Conservation (phyloP, 2,797 vertebrate genomes). For the Pseudochromis fuscus region DNA sequence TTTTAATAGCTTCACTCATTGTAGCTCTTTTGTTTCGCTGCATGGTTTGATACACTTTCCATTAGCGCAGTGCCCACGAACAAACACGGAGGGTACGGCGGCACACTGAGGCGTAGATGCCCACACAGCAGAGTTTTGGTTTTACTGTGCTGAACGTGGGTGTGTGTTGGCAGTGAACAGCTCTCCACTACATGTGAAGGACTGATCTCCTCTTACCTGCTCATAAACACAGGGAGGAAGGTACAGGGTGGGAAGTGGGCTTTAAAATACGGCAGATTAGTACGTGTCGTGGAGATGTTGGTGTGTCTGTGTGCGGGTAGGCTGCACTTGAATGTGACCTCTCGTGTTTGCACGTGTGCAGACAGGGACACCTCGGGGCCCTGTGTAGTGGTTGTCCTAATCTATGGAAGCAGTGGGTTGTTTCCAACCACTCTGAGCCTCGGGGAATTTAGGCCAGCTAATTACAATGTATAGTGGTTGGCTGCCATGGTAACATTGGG, state of each 20-base stretch:
- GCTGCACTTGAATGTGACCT: constrained; percentile 46
- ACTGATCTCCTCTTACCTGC: constrained; percentile 41
- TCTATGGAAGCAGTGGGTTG: constrained; percentile 64
- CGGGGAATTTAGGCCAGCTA: constrained; percentile 71
- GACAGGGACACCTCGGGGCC: constrained; percentile 12
- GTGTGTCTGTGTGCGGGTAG: constrained; percentile 23
- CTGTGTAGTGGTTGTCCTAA: constrained; percentile 39
- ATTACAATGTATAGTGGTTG: constrained; percentile 80
- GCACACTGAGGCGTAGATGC: constrained; percentile 39
- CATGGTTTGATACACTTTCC: constrained; percentile 57
- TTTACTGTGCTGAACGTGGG: constrained; percentile 24
- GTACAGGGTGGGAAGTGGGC: constrained; percentile 11
- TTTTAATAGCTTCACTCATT: constrained; percentile 63
- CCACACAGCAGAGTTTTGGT: constrained; percentile 47
- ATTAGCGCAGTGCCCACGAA: constrained; percentile 49
- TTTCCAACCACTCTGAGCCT: constrained; percentile 55
- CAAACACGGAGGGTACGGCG: constrained; percentile 21
- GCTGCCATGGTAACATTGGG: constrained; percentile 77
- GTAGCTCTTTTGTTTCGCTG: constrained; percentile 58
- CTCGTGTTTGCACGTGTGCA: constrained; percentile 15
- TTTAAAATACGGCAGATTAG: constrained; percentile 8
- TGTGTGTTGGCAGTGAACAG: constrained; percentile 35
- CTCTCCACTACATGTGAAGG: constrained; percentile 9
- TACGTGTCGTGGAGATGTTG: not conserved
- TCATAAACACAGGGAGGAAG: constrained; percentile 11